Conservation (phyloP, 1,140 invertebrate species). For the Pseudomyrmex pallidus region DNA sequence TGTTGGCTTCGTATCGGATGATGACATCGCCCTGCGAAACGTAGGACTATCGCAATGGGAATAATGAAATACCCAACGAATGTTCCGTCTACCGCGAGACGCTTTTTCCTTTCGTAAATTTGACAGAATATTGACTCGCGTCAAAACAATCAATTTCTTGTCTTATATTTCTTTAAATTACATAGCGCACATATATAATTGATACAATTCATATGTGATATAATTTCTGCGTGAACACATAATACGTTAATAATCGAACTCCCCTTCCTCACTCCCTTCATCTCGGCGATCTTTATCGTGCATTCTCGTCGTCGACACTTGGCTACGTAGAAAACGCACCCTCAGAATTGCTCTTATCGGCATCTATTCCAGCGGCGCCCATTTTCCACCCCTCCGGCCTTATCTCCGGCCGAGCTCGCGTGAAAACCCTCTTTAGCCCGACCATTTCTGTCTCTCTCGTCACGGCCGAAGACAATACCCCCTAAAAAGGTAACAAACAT, state of each 20-base stretch:
- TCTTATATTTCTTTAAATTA: too few relatives aligned
- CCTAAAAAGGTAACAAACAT: conserved; percentile 76
- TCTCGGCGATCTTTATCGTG: conserved; percentile 49
- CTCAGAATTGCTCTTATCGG: conserved; percentile 73
- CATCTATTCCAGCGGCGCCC: conserved; percentile 55
- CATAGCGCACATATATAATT: too few relatives aligned
- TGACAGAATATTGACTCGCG: background rate
- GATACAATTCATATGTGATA: background rate
- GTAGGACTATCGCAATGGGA: background rate
- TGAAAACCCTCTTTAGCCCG: conserved; percentile 64
- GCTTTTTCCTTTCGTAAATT: background rate
- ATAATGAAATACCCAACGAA: background rate
- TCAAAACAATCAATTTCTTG: too few relatives aligned
- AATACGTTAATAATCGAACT: conserved; percentile 46
- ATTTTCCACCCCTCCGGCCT: conserved; percentile 62
- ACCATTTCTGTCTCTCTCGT: conserved; percentile 16
- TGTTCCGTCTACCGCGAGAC: background rate
- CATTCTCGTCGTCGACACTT: conserved; percentile 57
- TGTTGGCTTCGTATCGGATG: conserved; percentile 14
- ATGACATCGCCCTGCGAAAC: background rate
- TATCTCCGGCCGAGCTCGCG: conserved; percentile 62
- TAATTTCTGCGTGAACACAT: conserved; percentile 19
- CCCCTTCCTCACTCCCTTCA: background rate
- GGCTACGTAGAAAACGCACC: conserved; percentile 66
- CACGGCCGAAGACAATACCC: conserved; percentile 64